A percentile compares a stretch with the other conserved stretches of the same genome.
Evolutionary conservation across 2,113 vertebrate genomes (phyloP).

Genomic region (Erinaceus europaeus): DNA sequence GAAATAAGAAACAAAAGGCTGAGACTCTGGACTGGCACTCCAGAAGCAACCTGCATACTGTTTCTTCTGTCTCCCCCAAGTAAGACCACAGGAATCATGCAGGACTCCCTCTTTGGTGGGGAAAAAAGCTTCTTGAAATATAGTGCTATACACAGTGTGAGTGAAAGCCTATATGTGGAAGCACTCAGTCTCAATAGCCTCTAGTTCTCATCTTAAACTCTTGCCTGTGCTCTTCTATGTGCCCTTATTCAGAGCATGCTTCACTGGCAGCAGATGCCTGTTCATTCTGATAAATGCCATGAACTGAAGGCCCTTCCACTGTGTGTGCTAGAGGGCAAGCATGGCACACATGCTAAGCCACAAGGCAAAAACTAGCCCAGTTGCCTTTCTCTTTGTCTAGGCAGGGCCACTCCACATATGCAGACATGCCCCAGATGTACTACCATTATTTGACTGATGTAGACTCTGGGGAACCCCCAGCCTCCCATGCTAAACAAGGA

Average conservation of each 20-base stretch:
- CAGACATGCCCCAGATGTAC: conserved; percentile 55
- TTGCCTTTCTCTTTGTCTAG: not conserved
- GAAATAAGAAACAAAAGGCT: conserved; percentile 33
- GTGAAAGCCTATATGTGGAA: not conserved
- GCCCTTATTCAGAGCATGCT: conserved; percentile 25
- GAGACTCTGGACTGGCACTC: not conserved
- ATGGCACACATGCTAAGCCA: not conserved
- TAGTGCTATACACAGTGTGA: not conserved
- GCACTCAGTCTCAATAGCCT: not conserved
- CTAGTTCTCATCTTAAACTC: conserved; percentile 16
- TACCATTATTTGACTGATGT: conserved; percentile 34
- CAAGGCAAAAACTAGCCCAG: not conserved
- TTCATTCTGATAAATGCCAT: conserved; percentile 41
- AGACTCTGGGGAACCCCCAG: conserved; percentile 23
- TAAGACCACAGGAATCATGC: not conserved
- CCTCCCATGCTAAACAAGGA: not conserved
- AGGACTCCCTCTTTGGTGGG: not conserved
- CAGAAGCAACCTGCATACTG: not conserved
- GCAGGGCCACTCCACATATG: not conserved
- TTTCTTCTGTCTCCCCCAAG: not conserved
- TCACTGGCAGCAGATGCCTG: conserved; percentile 35
- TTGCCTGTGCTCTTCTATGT: not conserved
- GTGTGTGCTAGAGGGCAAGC: not conserved
- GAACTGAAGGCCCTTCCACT: not conserved
- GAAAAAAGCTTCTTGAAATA: not conserved